Base-by-base conservation (phyloP, 1,140 invertebrate species). In the Phortica variegata region DNA sequence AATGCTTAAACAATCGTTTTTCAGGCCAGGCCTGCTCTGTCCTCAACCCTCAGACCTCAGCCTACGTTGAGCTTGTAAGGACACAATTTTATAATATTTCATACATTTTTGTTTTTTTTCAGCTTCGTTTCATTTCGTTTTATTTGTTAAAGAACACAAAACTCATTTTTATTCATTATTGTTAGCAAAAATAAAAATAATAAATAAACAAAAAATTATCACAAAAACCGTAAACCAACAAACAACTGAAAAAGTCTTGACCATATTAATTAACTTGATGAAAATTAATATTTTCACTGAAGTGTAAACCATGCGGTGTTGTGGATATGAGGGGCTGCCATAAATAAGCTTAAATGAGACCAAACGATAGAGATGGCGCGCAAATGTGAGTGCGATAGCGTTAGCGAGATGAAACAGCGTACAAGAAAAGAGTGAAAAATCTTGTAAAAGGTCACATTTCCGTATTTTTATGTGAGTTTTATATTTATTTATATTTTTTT, bases 181-280 rank as follows among this genome's bases (percentile, higher is more conserved):
- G n/a, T 18, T 38, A 8, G 7, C 13, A 38, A 10, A 38, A 52
- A 54, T n/a, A n/a, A n/a, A n/a, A n/a, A n/a, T n/a, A n/a, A n/a
- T n/a, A n/a, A n/a, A n/a, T n/a, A n/a, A n/a, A n/a, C n/a, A n/a
- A n/a, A n/a, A n/a, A n/a, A n/a, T n/a, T n/a, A n/a, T n/a, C n/a
- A n/a, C n/a, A n/a, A n/a, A n/a, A n/a, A n/a, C n/a, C n/a, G n/a
- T n/a, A n/a, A n/a, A n/a, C n/a, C n/a, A n/a, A n/a, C n/a, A n/a
- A n/a, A n/a, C n/a, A n/a, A n/a, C n/a, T n/a, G n/a, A n/a, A n/a
- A n/a, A 10, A 26, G 10, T 60, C 57, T 68, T 54, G 63, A 65
- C 65, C 63, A 60, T 69, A 69, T 68, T 68, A 68, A 68, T 68
- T 68, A 68, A 65, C 63, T 68, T 68, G 63, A 68, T 68, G 69